Evolutionary conservation across 2,888 invertebrate species (phyloP).

Genomic region (Apamea monoglypha): DNA sequence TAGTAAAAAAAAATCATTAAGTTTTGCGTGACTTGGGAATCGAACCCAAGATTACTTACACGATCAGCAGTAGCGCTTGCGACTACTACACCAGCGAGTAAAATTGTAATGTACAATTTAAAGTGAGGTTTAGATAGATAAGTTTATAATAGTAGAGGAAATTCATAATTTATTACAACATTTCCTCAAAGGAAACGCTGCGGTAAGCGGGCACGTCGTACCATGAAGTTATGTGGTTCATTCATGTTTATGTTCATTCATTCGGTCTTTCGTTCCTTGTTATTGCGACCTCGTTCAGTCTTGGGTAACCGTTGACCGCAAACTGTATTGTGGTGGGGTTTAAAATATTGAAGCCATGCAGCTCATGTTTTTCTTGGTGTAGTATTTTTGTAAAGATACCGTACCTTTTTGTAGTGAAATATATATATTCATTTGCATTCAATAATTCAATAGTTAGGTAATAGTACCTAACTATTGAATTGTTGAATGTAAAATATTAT

Average conservation of each 20-base stretch:
- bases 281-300: conserved; percentile 20
- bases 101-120: conserved; percentile 6
- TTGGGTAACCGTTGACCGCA: conserved; percentile 49
- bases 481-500: background rate
- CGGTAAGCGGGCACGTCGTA: conserved; percentile 43
- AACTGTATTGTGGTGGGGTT: conserved; percentile 18
- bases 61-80: background rate
- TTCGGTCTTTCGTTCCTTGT: conserved; percentile 45
- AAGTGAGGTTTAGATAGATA: conserved; percentile 39
- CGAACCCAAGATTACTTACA: background rate
- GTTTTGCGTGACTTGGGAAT: background rate
- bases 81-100: background rate
- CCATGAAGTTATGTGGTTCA: conserved; percentile 45
- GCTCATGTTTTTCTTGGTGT: background rate
- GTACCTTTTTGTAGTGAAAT: background rate
- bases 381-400: background rate
- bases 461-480: background rate
- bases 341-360: background rate
- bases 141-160: conserved; percentile 50
- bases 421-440: background rate
- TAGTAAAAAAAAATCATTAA: background rate
- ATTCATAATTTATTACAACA: conserved; percentile 57
- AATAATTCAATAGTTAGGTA: background rate
- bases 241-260: conserved; percentile 61
- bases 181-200: conserved; percentile 64